Conservation (phyloP, 1,140 invertebrate genomes). For the Saccostrea cuccullata region DNA sequence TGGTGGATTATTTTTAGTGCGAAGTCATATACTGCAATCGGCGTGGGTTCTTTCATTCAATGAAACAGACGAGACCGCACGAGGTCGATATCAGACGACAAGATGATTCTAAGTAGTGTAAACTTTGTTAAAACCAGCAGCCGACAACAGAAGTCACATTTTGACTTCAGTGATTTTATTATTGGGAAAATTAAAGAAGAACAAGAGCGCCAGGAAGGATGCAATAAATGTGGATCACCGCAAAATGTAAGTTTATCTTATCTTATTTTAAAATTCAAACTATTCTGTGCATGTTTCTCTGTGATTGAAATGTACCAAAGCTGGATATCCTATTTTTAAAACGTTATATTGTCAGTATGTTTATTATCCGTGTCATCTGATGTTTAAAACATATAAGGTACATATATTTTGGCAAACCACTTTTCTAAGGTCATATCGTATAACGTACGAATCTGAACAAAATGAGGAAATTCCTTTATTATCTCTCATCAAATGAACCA, state of each 20-base stretch:
- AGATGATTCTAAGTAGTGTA: conserved; percentile 47
- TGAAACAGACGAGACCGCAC: conserved; percentile 26
- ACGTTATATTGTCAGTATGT: too few species aligned
- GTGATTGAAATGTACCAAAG: too few species aligned
- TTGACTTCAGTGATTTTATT: conserved; percentile 47
- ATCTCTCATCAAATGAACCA: background rate
- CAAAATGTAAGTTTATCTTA: background rate
- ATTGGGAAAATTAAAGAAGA: conserved; percentile 43
- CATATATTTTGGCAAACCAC: too few species aligned
- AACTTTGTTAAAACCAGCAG: conserved; percentile 45
- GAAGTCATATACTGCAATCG: conserved; percentile 34
- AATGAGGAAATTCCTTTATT: conserved; percentile 18
- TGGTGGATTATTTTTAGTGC: conserved; percentile 23
- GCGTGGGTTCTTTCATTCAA: conserved; percentile 21
- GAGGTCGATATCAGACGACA: conserved; percentile 38
- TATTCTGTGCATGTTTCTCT: background rate
- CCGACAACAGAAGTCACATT: conserved; percentile 10
- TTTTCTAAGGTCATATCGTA: too few species aligned
- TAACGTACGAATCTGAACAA: background rate
- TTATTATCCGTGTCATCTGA: too few species aligned
- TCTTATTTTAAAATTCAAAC: conserved; percentile 3
- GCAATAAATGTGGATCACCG: background rate
- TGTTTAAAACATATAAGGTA: too few species aligned
- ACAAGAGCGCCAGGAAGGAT: background rate
- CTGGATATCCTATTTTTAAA: too few species aligned